Evolutionary conservation across 1,140 invertebrate genomes (phyloP), one percentile per base, ranked within the genome.

Genomic region (Acromyrmex heyeri): DNA sequence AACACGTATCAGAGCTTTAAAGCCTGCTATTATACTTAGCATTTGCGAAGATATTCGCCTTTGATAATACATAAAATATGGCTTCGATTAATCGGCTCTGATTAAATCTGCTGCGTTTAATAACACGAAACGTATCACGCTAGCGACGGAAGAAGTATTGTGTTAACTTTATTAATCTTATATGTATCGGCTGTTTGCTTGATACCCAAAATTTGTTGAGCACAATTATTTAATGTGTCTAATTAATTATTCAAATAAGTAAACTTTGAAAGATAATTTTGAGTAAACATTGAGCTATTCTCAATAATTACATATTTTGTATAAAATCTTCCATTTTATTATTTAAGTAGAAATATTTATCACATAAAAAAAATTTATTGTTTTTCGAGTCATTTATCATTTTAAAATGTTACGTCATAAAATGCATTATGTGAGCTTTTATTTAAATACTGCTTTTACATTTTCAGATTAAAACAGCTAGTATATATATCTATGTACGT

Each of bases 1-100:
- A 75, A 83, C 48, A 82, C 7, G 69, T 73, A 62, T 70, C 48
- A 48, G 72, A 73, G 55, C 79, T 83, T 38, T 44, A 82, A 82
- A 82, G 67, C 79, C 6, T 34, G 34, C 55, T 27, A 38, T 83
- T 75, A 61, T 55, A 83, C 3, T 38, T 50, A 75, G 27, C 34
- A 59, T 21, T 72, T 82, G 34, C 38, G 30, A 12, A 27, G 67
- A 73, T 50, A 50, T 44, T 48, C 69, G 18, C 5, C 0, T 30
- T 38, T 50, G 69, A 75, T 83, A 83, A 73, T 57, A 44, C 55
- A n/a, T 73, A 73, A 75, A 83, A 50, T 24, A 59, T 14, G 38
- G 7, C 21, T 55, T 14, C 55, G 69, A 44, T 44, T 44, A 44
- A 7, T 14, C 34, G 10, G 38, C 38, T 38, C 34, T 34, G 18